Evolutionary conservation across 2,888 invertebrate species (phyloP).

Genomic region (Philonicus albiceps): DNA sequence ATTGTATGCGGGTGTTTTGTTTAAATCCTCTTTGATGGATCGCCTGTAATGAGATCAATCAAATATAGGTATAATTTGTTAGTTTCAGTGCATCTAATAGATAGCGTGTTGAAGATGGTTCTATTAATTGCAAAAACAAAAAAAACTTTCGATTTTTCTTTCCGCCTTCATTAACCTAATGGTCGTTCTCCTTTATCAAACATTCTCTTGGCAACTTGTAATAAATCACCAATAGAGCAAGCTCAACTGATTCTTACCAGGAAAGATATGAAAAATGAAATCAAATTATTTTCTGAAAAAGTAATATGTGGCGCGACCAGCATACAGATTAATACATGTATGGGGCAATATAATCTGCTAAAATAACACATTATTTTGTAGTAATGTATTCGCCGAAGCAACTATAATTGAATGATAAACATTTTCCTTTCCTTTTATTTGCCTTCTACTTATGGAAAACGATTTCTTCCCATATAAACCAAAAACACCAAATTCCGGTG

Average conservation of each 20-base stretch:
- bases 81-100: neutral
- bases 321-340: neutral
- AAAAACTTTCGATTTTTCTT: neutral
- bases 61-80: too few relatives aligned
- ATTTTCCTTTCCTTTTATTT: neutral
- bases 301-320: neutral
- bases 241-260: neutral
- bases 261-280: neutral
- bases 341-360: neutral
- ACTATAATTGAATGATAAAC: neutral
- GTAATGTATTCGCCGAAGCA: neutral
- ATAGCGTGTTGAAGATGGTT: neutral
- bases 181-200: neutral
- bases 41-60: too few relatives aligned
- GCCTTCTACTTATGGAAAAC: neutral
- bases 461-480: neutral
- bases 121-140: neutral
- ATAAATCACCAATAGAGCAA: neutral
- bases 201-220: neutral
- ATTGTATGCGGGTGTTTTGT: too few relatives aligned
- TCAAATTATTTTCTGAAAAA: neutral
- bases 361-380: neutral
- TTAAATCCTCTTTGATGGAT: too few relatives aligned
- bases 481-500: neutral
- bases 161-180: neutral